A percentile compares a stretch with the other conserved stretches of the same genome.
These are phyloP conservation scores for Nesoenas mayeri DNA, from an alignment of 2,113 vertebrate genomes.

Conservation along the genomic window DNA sequence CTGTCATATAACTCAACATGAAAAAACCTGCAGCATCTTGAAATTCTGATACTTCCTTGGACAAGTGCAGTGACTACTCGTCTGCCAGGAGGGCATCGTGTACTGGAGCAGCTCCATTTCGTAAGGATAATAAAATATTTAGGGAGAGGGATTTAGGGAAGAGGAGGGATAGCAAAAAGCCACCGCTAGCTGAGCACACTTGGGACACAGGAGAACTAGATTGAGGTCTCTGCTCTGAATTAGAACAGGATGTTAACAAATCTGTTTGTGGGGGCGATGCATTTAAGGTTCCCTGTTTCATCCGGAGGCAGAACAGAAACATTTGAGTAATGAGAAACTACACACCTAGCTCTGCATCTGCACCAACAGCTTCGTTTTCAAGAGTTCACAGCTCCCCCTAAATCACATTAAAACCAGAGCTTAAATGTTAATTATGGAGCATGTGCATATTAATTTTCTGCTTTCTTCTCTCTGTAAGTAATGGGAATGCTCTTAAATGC, in stretches of 20 bases:
- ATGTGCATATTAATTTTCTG: slow-evolving; percentile 49
- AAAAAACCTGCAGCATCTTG: background rate
- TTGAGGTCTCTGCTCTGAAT: slow-evolving; percentile 19
- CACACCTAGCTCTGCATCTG: slow-evolving; percentile 55
- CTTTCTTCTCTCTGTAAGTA: background rate
- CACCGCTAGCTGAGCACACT: accelerated
- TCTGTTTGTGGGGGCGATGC: background rate
- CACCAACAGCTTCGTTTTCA: slow-evolving; percentile 40
- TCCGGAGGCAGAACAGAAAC: slow-evolving; percentile 35
- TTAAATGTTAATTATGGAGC: slow-evolving; percentile 45
- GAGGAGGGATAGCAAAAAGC: background rate
- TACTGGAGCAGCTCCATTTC: background rate
- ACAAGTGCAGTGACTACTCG: accelerated
- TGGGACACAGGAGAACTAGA: background rate
- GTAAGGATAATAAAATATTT: background rate
- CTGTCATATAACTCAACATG: background rate
- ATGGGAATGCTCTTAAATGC: slow-evolving; percentile 41
- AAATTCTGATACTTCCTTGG: background rate
- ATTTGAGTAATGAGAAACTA: slow-evolving; percentile 26
- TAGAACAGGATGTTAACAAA: slow-evolving; percentile 56
- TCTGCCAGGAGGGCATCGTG: accelerated
- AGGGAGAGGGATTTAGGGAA: background rate
- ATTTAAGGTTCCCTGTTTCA: background rate
- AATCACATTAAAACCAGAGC: slow-evolving; percentile 29
- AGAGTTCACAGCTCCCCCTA: slow-evolving; percentile 29